Evolutionary conservation across 2,113 vertebrate genomes (phyloP).

Genomic region (Lophochroa leadbeateri): DNA sequence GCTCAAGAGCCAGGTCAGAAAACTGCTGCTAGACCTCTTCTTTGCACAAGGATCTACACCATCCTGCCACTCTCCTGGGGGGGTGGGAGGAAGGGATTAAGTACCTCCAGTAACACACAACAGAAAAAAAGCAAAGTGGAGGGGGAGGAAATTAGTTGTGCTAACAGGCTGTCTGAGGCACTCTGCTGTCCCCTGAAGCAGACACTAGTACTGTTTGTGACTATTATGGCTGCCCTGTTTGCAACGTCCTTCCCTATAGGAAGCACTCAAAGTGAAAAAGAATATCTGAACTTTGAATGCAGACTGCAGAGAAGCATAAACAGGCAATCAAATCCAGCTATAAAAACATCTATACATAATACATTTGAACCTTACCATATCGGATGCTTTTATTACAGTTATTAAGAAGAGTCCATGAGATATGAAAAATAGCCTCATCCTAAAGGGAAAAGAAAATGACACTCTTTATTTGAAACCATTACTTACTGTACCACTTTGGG

Average conservation of each 20-base stretch:
- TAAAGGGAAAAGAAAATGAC: slow-evolving; percentile 46
- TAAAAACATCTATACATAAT: slow-evolving; percentile 43
- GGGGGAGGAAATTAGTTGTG: background rate
- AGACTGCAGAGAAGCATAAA: slow-evolving; percentile 31
- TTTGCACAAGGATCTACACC: too few species aligned
- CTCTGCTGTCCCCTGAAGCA: background rate
- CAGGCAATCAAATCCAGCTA: slow-evolving; percentile 52
- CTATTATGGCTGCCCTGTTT: background rate
- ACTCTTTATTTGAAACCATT: slow-evolving; percentile 58
- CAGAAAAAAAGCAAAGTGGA: background rate
- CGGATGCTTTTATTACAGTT: slow-evolving; percentile 47
- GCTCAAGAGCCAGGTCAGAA: too few species aligned
- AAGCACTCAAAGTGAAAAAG: slow-evolving; percentile 24
- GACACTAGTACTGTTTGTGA: background rate
- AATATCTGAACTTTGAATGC: slow-evolving; percentile 25
- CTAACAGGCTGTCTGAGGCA: background rate
- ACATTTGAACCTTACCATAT: slow-evolving; percentile 5
- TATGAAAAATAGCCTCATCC: slow-evolving; percentile 31
- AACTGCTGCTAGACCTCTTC: too few species aligned
- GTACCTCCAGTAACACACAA: background rate
- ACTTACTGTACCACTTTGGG: slow-evolving; percentile 44
- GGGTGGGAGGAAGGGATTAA: slow-evolving; percentile 11
- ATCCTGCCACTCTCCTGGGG: too few species aligned
- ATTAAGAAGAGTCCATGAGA: slow-evolving; percentile 43
- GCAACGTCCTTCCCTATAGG: slow-evolving; percentile 14